Conservation (phyloP, 2,888 invertebrate species). For the Stenurella melanura region DNA sequence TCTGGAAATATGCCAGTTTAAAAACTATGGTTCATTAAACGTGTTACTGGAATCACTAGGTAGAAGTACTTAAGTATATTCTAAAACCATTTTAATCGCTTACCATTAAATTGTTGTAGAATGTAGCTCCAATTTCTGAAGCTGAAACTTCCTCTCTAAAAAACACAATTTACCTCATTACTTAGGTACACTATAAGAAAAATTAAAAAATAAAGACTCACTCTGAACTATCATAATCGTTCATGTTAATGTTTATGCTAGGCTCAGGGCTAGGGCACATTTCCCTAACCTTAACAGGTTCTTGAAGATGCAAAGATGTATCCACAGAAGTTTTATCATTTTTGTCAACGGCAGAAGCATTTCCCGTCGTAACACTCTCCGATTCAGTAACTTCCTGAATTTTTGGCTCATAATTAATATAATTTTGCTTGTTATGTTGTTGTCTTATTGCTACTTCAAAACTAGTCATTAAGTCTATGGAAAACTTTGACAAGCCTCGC, state of each 20-base stretch:
- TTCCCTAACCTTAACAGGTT: slow-evolving; percentile 67
- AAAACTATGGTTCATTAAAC: too few species aligned
- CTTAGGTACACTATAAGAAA: slow-evolving; percentile 14
- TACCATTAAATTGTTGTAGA: slow-evolving; percentile 84
- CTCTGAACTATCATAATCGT: slow-evolving; percentile 72
- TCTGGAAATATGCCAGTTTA: too few species aligned
- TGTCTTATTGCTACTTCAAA: slow-evolving; percentile 77
- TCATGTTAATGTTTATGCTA: slow-evolving; percentile 75
- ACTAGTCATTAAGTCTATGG: slow-evolving; percentile 84
- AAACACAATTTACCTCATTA: slow-evolving; percentile 23
- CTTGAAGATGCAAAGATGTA: slow-evolving; percentile 66
- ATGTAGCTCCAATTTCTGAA: slow-evolving; percentile 81
- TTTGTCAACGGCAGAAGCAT: slow-evolving; percentile 26
- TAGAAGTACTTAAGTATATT: too few species aligned
- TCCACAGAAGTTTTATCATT: slow-evolving; percentile 59
- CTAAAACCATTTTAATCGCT: slow-evolving; percentile 49
- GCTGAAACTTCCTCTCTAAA: slow-evolving; percentile 67
- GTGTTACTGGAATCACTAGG: too few species aligned
- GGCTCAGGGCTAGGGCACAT: slow-evolving; percentile 73
- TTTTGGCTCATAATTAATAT: slow-evolving; percentile 59
- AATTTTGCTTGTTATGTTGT: slow-evolving; percentile 54
- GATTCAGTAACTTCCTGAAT: slow-evolving; percentile 67
- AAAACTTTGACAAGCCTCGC: slow-evolving; percentile 75
- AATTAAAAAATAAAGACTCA: slow-evolving; percentile 51
- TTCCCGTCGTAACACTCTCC: slow-evolving; percentile 40